These are phyloP conservation scores for Arothron firmamentum DNA, from an alignment of 2,113 vertebrate species.

Conservation along the genomic window DNA sequence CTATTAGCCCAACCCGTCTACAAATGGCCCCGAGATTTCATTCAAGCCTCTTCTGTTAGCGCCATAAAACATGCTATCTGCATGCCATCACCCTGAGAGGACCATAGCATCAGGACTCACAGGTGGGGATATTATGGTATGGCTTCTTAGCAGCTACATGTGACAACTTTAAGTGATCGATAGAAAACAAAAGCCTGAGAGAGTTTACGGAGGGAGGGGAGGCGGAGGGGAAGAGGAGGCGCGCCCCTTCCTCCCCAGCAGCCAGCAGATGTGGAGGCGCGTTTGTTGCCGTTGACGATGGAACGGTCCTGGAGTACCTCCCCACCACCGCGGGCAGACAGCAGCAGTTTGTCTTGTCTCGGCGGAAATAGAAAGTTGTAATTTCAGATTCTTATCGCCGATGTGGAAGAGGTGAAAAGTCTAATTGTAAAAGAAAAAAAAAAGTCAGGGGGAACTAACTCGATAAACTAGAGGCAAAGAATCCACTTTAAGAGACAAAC, in stretches of 20 bases:
- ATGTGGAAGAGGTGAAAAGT: conserved; percentile 20
- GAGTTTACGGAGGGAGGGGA: conserved; percentile 42
- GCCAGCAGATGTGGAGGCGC: conserved; percentile 29
- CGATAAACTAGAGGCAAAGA: conserved; percentile 41
- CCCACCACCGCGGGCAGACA: conserved; percentile 3
- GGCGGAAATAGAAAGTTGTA: conserved; percentile 39
- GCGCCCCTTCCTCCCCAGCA: conserved; percentile 3
- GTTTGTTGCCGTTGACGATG: conserved; percentile 34
- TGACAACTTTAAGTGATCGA: conserved; percentile 50
- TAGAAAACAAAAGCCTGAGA: conserved; percentile 57
- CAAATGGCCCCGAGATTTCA: no score
- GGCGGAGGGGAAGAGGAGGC: conserved; percentile 12
- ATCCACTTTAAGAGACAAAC: conserved; percentile 26
- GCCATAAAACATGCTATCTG: neutral
- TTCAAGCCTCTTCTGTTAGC: no score
- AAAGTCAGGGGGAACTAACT: conserved; percentile 25
- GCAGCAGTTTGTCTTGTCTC: conserved; percentile 36
- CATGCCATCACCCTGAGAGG: neutral
- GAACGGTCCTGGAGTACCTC: conserved; percentile 48
- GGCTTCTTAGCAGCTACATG: conserved; percentile 17
- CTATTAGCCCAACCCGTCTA: neutral
- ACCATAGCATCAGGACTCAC: neutral
- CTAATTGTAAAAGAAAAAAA: conserved; percentile 34
- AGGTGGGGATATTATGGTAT: no score
- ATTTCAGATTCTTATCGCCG: conserved; percentile 52